These are phyloP conservation scores for Nephrotoma appendiculata DNA, from an alignment of 2,888 invertebrate genomes.

Conservation along the genomic window DNA sequence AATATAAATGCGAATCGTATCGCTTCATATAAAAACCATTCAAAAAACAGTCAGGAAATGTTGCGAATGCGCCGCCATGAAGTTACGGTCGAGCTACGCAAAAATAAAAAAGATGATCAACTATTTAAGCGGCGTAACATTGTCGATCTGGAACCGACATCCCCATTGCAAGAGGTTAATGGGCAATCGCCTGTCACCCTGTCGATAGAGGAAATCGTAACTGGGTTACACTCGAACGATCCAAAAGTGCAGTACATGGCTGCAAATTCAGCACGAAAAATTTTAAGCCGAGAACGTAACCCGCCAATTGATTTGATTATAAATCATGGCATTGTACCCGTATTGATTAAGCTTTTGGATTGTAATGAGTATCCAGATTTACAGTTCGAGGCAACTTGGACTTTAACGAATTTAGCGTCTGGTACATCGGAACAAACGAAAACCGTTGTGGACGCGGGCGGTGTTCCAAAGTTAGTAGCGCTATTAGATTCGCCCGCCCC, in stretches of 20 bases:
- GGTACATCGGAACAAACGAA: slow-evolving; percentile 85
- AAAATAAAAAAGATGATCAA: slow-evolving; percentile 88
- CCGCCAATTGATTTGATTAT: slow-evolving; percentile 86
- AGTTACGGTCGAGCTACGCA: slow-evolving; percentile 78
- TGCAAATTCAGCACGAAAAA: slow-evolving; percentile 71
- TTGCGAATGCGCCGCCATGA: slow-evolving; percentile 81
- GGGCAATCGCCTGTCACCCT: slow-evolving; percentile 33
- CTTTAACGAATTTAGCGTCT: slow-evolving; percentile 92
- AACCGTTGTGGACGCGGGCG: slow-evolving; percentile 71
- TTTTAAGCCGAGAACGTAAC: slow-evolving; percentile 74
- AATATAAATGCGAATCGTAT: slow-evolving; percentile 41
- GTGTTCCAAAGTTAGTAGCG: slow-evolving; percentile 64
- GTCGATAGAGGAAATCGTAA: slow-evolving; percentile 57
- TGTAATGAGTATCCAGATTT: slow-evolving; percentile 51
- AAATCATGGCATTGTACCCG: slow-evolving; percentile 65
- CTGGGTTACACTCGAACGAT: slow-evolving; percentile 53
- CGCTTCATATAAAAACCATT: slow-evolving; percentile 63
- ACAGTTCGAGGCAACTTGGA: slow-evolving; percentile 97
- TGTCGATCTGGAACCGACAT: slow-evolving; percentile 35
- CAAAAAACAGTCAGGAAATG: slow-evolving; percentile 57
- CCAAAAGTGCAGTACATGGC: slow-evolving; percentile 47
- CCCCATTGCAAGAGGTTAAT: slow-evolving; percentile 37
- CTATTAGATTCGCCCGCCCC: slow-evolving; percentile 51
- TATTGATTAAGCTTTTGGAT: slow-evolving; percentile 62
- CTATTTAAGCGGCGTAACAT: slow-evolving; percentile 81